A percentile compares a stretch with the other conserved stretches of the same genome.
These are phyloP conservation scores for Scaptomyza polygonia DNA, from an alignment of 2,888 invertebrate species.

Conservation along the genomic window DNA sequence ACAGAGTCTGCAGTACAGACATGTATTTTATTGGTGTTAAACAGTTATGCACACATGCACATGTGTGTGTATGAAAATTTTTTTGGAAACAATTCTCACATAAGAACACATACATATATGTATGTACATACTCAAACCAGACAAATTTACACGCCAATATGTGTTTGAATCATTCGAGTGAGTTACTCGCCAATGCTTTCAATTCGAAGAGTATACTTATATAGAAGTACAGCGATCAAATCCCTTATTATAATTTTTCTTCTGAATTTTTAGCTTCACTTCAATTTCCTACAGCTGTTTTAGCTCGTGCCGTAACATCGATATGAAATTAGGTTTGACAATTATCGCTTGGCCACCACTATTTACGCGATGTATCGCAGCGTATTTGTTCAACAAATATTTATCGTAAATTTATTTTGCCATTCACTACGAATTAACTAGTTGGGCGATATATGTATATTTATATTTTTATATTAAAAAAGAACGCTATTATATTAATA, in stretches of 20 bases:
- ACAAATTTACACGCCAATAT: no score
- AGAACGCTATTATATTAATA: not conserved
- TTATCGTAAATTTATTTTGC: not conserved
- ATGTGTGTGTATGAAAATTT: no score
- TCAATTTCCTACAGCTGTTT: not conserved
- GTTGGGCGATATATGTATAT: no score
- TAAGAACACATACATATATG: no score
- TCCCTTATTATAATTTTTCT: not conserved
- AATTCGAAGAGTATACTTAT: not conserved
- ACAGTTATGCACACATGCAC: no score
- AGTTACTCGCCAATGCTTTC: not conserved
- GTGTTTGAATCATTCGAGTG: no score
- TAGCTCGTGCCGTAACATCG: not conserved
- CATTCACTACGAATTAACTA: conserved; percentile 9
- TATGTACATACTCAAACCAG: no score
- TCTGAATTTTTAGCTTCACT: not conserved
- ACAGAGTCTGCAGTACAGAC: no score
- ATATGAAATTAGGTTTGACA: not conserved
- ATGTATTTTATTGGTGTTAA: no score
- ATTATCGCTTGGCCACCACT: not conserved
- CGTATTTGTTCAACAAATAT: not conserved
- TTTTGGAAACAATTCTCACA: no score
- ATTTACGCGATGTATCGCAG: not conserved
- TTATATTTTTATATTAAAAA: not conserved
- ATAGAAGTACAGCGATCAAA: not conserved